phyloP scores from a whole-genome alignment of 2,797 vertebrate species.

The Myotis pilosus region DNA sequence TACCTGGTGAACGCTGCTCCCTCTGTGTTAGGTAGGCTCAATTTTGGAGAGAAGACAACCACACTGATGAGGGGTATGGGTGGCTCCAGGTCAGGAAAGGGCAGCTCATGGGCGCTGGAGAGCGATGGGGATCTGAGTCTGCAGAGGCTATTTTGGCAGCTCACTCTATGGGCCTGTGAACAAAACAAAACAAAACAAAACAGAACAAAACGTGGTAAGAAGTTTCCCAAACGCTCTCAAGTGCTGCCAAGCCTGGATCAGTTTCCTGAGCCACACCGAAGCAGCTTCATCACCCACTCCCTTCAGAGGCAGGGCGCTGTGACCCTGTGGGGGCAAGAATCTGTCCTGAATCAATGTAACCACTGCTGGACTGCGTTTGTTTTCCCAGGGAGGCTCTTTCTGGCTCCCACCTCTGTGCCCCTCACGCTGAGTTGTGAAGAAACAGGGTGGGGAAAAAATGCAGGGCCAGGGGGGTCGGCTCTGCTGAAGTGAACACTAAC shows the following conservation, averaged over 20 bases:
- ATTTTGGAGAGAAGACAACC: not conserved
- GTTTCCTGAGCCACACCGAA: not conserved
- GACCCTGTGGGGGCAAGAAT: not conserved
- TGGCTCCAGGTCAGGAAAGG: not conserved
- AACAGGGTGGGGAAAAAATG: not conserved
- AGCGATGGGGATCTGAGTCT: not conserved
- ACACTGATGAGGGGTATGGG: not conserved
- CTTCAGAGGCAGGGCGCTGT: not conserved
- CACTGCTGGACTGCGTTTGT: not conserved
- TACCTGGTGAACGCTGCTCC: not conserved
- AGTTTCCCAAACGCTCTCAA: constrained; percentile 36
- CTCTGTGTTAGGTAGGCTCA: not conserved
- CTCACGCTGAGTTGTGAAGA: not conserved
- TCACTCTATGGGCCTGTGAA: constrained; percentile 1
- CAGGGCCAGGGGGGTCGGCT: not conserved
- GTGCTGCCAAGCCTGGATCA: constrained; percentile 16
- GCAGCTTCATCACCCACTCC: not conserved
- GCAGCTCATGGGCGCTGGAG: not conserved
- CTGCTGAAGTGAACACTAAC: constrained; percentile 5
- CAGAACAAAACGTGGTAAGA: not conserved
- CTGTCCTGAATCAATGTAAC: not conserved
- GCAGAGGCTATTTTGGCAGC: not conserved
- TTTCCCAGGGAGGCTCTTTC: not conserved
- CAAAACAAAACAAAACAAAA: constrained; percentile 33
- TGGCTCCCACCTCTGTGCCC: not conserved